phyloP scores from a whole-genome alignment of 2,797 vertebrate genomes.

The Sebastes hubbsi region DNA sequence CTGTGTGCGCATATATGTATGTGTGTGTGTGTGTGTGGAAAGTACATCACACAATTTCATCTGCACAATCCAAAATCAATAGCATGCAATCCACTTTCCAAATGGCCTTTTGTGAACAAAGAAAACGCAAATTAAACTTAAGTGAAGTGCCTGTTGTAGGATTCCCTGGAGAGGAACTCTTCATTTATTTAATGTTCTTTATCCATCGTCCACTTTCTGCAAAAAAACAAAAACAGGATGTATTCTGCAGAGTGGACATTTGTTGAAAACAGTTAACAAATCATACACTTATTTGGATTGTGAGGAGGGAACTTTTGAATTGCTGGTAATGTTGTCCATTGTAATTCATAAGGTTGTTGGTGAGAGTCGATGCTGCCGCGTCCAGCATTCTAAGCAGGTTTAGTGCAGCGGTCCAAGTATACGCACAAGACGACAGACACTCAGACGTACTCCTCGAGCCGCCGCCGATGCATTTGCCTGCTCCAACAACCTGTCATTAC shows the following conservation, averaged over 20 bases:
- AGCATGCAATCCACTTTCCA: constrained; percentile 46
- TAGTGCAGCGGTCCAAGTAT: background rate
- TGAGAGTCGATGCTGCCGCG: background rate
- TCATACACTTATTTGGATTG: background rate
- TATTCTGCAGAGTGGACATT: background rate
- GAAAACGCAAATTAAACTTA: constrained; percentile 21
- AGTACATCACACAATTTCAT: constrained; percentile 35
- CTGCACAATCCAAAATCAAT: constrained; percentile 47
- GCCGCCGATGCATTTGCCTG: background rate
- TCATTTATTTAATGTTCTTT: constrained; percentile 19
- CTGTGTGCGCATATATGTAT: background rate
- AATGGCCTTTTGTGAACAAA: constrained; percentile 34
- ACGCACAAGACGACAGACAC: background rate
- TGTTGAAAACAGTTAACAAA: background rate
- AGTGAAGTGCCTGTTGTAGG: constrained; percentile 20
- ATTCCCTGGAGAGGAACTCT: constrained; percentile 21
- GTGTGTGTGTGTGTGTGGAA: background rate
- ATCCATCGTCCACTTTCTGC: background rate
- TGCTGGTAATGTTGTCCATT: background rate
- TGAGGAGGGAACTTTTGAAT: background rate
- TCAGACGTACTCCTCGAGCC: background rate
- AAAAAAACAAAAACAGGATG: background rate
- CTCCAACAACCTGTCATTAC: background rate
- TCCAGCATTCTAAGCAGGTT: background rate
- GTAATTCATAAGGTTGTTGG: background rate